phyloP scores from a whole-genome alignment of 2,113 vertebrate species.

The Aptenodytes patagonicus region DNA sequence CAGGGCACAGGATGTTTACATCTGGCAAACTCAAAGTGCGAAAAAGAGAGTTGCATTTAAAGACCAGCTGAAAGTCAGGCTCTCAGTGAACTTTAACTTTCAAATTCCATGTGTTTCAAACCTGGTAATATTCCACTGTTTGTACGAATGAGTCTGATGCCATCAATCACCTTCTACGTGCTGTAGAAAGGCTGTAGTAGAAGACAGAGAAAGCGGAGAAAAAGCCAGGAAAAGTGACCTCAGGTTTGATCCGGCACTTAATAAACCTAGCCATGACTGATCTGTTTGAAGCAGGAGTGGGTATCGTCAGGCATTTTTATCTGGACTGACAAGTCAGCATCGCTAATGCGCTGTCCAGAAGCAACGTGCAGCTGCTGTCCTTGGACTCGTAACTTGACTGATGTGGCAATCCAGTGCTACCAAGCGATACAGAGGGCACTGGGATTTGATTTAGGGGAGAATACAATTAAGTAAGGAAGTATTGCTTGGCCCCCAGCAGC shows the following conservation, averaged over 20 bases:
- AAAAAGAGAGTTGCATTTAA: accelerated
- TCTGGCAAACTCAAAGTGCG: not conserved
- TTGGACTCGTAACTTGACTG: accelerated
- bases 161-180: not conserved
- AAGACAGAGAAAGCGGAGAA: not conserved
- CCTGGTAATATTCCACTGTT: not conserved
- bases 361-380: not conserved
- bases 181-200: not conserved
- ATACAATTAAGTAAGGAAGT: not conserved
- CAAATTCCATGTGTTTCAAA: not conserved
- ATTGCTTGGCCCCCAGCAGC: not conserved
- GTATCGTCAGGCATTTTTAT: not conserved
- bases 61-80: not conserved
- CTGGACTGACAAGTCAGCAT: not conserved
- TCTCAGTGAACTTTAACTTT: not conserved
- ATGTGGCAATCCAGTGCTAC: not conserved
- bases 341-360: not conserved
- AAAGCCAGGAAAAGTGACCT: not conserved
- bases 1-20: not conserved
- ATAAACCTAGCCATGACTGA: not conserved
- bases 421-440: not conserved
- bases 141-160: not conserved
- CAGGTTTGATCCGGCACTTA: not conserved
- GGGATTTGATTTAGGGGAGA: not conserved
- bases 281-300: not conserved